phyloP scores from a whole-genome alignment of 2,888 invertebrate species.

The Eupithecia exiguata region DNA sequence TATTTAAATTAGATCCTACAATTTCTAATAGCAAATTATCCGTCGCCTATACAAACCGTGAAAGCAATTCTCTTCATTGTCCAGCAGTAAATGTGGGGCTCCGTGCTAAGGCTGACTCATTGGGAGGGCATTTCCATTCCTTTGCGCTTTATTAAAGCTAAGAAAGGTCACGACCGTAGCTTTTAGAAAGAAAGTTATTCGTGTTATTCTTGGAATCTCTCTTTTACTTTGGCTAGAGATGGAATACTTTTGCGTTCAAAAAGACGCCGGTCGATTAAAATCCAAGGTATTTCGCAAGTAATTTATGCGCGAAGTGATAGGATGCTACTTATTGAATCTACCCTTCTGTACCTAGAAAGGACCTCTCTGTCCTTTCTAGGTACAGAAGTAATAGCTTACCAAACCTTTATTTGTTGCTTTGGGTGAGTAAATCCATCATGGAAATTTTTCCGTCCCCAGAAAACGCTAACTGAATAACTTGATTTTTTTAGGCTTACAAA shows the following conservation, averaged over 20 bases:
- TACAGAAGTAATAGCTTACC: not conserved
- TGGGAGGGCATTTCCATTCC: slow-evolving; percentile 52
- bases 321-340: not conserved
- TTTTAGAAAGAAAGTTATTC: slow-evolving; percentile 32
- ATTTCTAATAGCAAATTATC: slow-evolving; percentile 9
- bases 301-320: not conserved
- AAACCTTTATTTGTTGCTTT: too few relatives aligned
- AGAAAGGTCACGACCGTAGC: slow-evolving; percentile 37
- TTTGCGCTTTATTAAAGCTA: slow-evolving; percentile 40
- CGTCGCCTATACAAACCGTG: slow-evolving; percentile 24
- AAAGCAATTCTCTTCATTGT: slow-evolving; percentile 35
- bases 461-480: too few relatives aligned
- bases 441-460: too few relatives aligned
- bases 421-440: too few relatives aligned
- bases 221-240: slow-evolving; percentile 31
- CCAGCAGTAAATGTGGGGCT: slow-evolving; percentile 29
- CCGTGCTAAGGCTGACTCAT: slow-evolving; percentile 55
- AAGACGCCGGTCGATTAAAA: not conserved
- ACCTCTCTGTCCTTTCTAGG: not conserved
- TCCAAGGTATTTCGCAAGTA: not conserved
- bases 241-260: slow-evolving; percentile 37
- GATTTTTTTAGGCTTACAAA: too few relatives aligned
- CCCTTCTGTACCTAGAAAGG: too few relatives aligned
- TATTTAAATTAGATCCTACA: not conserved
- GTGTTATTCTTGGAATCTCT: slow-evolving; percentile 23